Evolutionary conservation across 2,888 invertebrate species (phyloP).

Genomic region (Zeuzera pyrina): DNA sequence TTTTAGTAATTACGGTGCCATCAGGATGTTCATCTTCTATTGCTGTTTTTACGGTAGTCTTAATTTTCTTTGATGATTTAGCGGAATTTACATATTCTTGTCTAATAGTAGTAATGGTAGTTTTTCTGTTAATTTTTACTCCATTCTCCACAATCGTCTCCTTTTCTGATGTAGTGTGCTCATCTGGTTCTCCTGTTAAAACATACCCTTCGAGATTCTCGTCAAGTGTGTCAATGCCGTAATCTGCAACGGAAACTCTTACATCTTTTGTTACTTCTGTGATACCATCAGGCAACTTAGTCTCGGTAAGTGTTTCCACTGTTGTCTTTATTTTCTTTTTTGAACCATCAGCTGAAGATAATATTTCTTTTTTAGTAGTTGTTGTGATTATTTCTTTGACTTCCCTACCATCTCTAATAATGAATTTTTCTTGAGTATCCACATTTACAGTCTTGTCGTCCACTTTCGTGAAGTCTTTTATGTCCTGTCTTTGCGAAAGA

Average conservation of each 20-base stretch:
- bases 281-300: slow-evolving; percentile 43
- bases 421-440: slow-evolving; percentile 38
- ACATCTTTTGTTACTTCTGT: slow-evolving; percentile 58
- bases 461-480: slow-evolving; percentile 36
- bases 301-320: slow-evolving; percentile 51
- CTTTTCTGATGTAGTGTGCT: slow-evolving; percentile 30
- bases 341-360: slow-evolving; percentile 35
- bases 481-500: slow-evolving; percentile 30
- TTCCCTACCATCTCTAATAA: slow-evolving; percentile 41
- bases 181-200: slow-evolving; percentile 36
- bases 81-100: slow-evolving; percentile 45
- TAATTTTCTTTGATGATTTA: slow-evolving; percentile 30
- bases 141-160: slow-evolving; percentile 40
- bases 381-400: slow-evolving; percentile 46
- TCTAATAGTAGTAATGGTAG: slow-evolving; percentile 39
- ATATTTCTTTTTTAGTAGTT: slow-evolving; percentile 49
- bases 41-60: not conserved
- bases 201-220: slow-evolving; percentile 42
- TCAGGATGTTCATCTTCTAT: not conserved
- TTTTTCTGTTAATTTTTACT: slow-evolving; percentile 41
- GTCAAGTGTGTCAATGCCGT: slow-evolving; percentile 31
- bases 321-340: slow-evolving; percentile 56
- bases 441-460: slow-evolving; percentile 43
- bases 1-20: slow-evolving; percentile 48
- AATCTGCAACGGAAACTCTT: slow-evolving; percentile 50